These are phyloP conservation scores for Willisornis vidua DNA, from an alignment of 2,113 vertebrate species.

Conservation along the genomic window DNA sequence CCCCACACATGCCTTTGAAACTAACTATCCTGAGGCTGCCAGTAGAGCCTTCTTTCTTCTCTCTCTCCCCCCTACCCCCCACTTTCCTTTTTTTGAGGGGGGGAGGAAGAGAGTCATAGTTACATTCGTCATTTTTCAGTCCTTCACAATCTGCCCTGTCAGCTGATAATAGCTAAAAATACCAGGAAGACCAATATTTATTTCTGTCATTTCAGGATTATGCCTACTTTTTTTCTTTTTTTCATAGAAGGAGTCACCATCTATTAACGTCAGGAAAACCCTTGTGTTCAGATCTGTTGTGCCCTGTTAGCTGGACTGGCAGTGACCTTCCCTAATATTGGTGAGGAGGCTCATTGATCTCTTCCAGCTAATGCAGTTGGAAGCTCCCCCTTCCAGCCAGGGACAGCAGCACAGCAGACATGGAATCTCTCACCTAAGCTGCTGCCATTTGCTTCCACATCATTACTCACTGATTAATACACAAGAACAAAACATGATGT, in stretches of 20 bases:
- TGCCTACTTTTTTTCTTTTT: background rate
- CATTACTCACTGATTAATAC: background rate
- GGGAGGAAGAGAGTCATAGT: slow-evolving; percentile 34
- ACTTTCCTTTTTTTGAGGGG: background rate
- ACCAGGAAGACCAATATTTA: slow-evolving; percentile 19
- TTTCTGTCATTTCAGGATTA: slow-evolving; percentile 20
- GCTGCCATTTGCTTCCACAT: background rate
- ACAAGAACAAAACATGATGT: background rate
- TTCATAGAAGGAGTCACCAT: background rate
- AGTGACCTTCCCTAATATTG: background rate
- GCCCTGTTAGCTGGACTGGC: background rate
- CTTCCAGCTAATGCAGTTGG: background rate
- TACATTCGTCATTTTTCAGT: slow-evolving; percentile 58
- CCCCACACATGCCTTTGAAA: slow-evolving; percentile 65
- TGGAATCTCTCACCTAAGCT: background rate
- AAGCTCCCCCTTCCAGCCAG: background rate
- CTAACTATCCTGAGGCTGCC: slow-evolving; percentile 41
- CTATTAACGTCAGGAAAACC: background rate
- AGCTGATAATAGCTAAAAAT: slow-evolving; percentile 68
- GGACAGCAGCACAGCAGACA: background rate
- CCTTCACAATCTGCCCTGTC: slow-evolving; percentile 60
- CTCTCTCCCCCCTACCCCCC: background rate
- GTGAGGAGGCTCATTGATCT: background rate
- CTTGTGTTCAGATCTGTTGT: background rate
- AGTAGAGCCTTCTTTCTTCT: slow-evolving; percentile 42